phyloP scores from a whole-genome alignment of 2,113 vertebrate species.

The Cynopterus brachyotis region DNA sequence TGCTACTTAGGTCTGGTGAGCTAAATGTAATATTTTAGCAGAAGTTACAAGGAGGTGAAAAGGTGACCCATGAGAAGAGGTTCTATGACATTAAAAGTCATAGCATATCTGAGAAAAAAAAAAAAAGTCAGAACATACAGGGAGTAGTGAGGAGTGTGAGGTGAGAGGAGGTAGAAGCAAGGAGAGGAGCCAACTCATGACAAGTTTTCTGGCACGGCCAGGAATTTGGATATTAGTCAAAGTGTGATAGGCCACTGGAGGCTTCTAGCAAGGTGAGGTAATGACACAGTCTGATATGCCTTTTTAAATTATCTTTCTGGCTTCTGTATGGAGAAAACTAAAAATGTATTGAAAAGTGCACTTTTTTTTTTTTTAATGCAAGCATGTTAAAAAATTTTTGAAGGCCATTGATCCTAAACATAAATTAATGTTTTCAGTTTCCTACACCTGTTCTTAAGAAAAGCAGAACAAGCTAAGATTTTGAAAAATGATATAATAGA shows the following conservation, averaged over 20 bases:
- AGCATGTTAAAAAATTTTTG: background rate
- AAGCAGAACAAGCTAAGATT: background rate
- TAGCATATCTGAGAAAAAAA: background rate
- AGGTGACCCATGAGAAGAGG: background rate
- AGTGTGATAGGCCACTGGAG: background rate
- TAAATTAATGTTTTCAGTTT: background rate
- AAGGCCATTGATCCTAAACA: background rate
- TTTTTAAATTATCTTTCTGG: background rate
- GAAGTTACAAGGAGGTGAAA: background rate
- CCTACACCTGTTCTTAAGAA: background rate
- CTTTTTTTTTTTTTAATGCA: background rate
- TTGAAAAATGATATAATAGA: background rate
- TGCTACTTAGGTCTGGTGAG: background rate
- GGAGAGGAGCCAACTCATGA: background rate
- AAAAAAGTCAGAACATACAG: background rate
- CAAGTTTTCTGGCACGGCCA: background rate
- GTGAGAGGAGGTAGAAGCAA: rapidly evolving
- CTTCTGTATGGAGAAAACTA: background rate
- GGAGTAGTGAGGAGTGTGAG: rapidly evolving
- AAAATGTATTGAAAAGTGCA: background rate
- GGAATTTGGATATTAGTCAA: background rate
- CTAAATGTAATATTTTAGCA: background rate
- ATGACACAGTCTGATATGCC: background rate
- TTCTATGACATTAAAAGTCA: background rate
- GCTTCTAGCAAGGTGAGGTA: background rate